Evolutionary conservation across 2,113 vertebrate genomes (phyloP), one percentile per base, ranked within the genome.

Genomic region (Gnathonemus echidnorhynchus): DNA sequence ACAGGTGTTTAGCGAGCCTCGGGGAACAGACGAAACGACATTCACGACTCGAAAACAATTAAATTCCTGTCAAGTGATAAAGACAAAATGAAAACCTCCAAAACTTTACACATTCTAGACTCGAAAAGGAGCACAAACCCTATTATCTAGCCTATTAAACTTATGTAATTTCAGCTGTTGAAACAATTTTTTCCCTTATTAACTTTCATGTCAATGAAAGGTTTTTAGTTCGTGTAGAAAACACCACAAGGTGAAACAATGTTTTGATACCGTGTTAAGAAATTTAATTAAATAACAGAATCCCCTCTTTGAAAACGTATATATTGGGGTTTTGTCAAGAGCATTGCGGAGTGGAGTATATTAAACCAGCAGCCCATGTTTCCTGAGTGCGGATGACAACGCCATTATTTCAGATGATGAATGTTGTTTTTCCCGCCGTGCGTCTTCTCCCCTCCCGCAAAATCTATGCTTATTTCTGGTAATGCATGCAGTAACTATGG

Each of bases 361-460:
- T 95, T 91, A 92, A 92, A 93, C 93, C 93, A 91, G 94, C 93
- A 94, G 93, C 91, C 92, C 94, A 94, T 94, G 93, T 95, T 95
- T 95, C 94, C 94, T 93, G 93, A 94, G 92, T 93, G 92, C 90
- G 66, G 93, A 93, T 95, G 95, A 95, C 94, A 96, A 93, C 83
- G 24, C 93, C 94, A 96, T 95, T 93, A 92, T 94, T 96, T 94
- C 95, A 91, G 88, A 92, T 95, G 94, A 96, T 93, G 92, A 93
- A 96, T 95, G 94, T 92, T 92, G 92, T 93, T 93, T 93, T 93
- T 56, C 88, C 88, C 74, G 74, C 70, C 90, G 77, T 31, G 62
- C 39, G 27, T 39, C 90, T 93, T 93, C 90, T 93, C 92, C 91
- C 48, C 90, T 93, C 93, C 90, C 91, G 92, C 92, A 90, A 91